Conservation (phyloP, 2,888 invertebrate genomes). For the Microplitis manilae region DNA sequence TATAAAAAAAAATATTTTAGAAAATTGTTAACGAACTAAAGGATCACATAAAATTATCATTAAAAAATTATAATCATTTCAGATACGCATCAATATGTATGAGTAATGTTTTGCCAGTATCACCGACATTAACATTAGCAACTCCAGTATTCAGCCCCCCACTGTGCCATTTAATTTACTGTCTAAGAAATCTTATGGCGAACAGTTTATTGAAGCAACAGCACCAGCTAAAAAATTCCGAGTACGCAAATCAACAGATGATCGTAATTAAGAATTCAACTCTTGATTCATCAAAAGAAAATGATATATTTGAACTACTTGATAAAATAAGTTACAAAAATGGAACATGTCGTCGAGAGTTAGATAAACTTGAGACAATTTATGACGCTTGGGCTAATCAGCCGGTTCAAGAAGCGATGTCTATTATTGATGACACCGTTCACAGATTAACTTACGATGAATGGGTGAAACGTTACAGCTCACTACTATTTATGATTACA, state of each 20-base stretch:
- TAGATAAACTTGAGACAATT: constrained; percentile 55
- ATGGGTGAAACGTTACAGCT: constrained; percentile 62
- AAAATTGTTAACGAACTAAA: not conserved
- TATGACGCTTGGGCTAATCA: constrained; percentile 60
- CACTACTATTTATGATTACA: constrained; percentile 61
- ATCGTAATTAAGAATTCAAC: constrained; percentile 34
- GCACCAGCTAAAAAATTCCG: constrained; percentile 38
- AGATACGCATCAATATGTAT: constrained; percentile 60
- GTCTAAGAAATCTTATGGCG: constrained; percentile 55
- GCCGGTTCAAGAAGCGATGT: constrained; percentile 57
- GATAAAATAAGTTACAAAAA: constrained; percentile 50
- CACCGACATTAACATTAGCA: constrained; percentile 47
- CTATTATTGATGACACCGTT: constrained; percentile 56
- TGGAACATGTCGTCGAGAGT: constrained; percentile 53
- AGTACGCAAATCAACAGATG: constrained; percentile 38
- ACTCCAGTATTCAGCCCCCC: constrained; percentile 62
- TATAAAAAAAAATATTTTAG: no score
- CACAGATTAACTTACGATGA: constrained; percentile 61
- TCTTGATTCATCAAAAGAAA: constrained; percentile 36
- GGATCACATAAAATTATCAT: not conserved
- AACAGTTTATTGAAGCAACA: constrained; percentile 45
- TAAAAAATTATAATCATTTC: constrained; percentile 31
- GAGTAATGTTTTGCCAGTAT: constrained; percentile 52
- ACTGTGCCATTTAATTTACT: constrained; percentile 61
- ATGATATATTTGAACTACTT: constrained; percentile 56